Conservation (phyloP, 2,888 invertebrate genomes). For the Laspeyria flexula region DNA sequence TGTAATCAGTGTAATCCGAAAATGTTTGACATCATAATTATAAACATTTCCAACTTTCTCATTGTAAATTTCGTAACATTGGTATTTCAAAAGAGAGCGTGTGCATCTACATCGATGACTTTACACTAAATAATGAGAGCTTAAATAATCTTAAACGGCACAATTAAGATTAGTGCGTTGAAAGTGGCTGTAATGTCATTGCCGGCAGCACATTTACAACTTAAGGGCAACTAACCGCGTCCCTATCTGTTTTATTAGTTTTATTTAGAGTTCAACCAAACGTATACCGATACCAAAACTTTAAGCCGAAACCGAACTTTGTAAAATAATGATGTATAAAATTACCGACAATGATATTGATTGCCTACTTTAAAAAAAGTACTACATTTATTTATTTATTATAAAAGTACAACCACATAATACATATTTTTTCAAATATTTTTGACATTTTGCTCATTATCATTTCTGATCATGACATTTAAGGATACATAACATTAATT, state of each 20-base stretch:
- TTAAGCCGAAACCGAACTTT: neutral
- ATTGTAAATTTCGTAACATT: conserved; percentile 21
- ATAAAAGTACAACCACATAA: no score
- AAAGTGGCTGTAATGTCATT: conserved; percentile 65
- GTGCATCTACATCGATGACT: conserved; percentile 57
- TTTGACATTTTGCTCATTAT: no score
- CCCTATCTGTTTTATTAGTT: conserved; percentile 45
- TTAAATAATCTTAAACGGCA: conserved; percentile 67
- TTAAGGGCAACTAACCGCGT: conserved; percentile 47
- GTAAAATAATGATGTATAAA: no score
- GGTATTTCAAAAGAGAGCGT: conserved; percentile 37
- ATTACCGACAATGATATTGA: no score
- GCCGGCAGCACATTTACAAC: conserved; percentile 60
- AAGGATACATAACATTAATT: no score
- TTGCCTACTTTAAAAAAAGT: no score
- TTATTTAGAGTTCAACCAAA: conserved; percentile 17
- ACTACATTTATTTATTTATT: no score
- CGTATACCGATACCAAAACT: neutral
- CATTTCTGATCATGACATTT: no score
- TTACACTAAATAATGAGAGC: conserved; percentile 54
- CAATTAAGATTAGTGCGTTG: conserved; percentile 67
- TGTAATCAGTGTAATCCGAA: neutral
- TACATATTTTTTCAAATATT: no score
- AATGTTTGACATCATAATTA: conserved; percentile 3
- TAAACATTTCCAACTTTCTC: conserved; percentile 15